Base-by-base conservation (phyloP, 2,888 invertebrate genomes). In the Oligia strigilis region DNA sequence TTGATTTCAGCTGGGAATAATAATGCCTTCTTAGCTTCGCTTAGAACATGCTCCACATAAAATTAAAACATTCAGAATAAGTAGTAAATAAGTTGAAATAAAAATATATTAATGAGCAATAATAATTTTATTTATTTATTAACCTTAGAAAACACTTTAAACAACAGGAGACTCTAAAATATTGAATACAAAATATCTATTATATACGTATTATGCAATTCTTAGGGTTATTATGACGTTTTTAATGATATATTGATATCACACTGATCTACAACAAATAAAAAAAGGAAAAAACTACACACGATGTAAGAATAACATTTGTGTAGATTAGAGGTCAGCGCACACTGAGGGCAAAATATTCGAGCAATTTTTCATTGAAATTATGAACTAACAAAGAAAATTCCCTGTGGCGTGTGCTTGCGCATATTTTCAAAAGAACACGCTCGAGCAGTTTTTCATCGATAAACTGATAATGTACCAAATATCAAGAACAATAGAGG, bases 1-100 rank as follows among this genome's bases (percentile, higher is more conserved):
- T 84, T 86, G 76, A 65, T 94, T 94, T 85, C 93, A 95, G 95
- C 77, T 93, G 80, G 95, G 94, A 19, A 91, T 94, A 81, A 77
- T 87, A 49, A 81, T 93, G 46, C 85, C 89, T 75, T 84, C 89
- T 76, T 84, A 78, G 58, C 29, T 36, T 69, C 43, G 11, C 66
- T 67, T 77, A 69, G 19, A 43, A 77, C 64, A 84, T 87, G 89
- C 89, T 92, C 89, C 90, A 92, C 89, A 88, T 89, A 84, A 43
- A 23, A 72, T 36, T 74, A 40, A 43, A 75, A 75, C 23, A 49
- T 6, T 40, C 2, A 36, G 17, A 66, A 13, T 67, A 55, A 23
- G n/a, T 36, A 58, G 1, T 17, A 79, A 71, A 40, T 46, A 66
- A 75, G 52, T 73, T 43, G 0, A 72, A 90, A 88, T 87, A 85